phyloP scores from a whole-genome alignment of 2,797 vertebrate genomes.

The Bovichtus diacanthus region DNA sequence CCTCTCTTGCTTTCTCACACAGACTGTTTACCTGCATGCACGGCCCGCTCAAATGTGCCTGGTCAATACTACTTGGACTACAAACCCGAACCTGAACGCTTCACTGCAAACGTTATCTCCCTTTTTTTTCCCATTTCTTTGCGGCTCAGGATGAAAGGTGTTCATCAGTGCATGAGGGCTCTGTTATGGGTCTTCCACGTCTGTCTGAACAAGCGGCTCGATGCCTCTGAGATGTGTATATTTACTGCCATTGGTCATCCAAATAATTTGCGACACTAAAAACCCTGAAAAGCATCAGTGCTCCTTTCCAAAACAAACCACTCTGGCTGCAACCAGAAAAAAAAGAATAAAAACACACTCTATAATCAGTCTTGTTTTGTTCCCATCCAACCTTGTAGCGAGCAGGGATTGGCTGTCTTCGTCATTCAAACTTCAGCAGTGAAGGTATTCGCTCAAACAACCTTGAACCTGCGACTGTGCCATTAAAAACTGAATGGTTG shows the following conservation, averaged over 20 bases:
- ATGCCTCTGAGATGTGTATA: conserved; percentile 4
- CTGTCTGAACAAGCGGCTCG: neutral
- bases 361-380: neutral
- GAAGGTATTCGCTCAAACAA: neutral
- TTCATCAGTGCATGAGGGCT: conserved; percentile 5
- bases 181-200: neutral
- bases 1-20: no score
- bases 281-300: neutral
- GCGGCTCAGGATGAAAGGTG: neutral
- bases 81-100: no score
- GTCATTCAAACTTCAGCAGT: neutral
- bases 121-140: conserved; percentile 7
- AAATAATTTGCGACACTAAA: neutral
- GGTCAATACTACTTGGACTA: no score
- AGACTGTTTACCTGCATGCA: no score
- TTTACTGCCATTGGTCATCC: neutral
- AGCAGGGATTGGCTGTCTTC: neutral
- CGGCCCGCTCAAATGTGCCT: no score
- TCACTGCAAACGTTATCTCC: neutral
- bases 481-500: neutral
- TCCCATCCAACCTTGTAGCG: neutral
- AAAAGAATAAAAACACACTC: neutral
- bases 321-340: neutral
- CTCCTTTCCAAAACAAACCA: neutral
- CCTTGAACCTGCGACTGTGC: neutral